Percentiles rank a stretch among this genome's conserved stretches.
phyloP scores from a whole-genome alignment of 2,888 invertebrate genomes.

The Drosophila mayaguana region DNA sequence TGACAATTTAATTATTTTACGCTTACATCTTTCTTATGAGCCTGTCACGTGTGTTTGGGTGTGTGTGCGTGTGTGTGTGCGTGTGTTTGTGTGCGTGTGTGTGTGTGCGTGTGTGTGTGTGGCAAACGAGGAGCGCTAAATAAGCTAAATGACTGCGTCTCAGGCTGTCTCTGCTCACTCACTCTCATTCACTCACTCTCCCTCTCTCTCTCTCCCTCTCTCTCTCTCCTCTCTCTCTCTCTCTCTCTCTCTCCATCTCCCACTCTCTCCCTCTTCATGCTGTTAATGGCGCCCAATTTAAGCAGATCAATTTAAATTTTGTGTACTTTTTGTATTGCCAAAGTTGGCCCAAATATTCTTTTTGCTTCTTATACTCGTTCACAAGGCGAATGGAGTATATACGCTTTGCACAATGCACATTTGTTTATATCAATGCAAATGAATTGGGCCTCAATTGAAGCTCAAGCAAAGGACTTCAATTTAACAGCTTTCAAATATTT shows the following conservation, averaged over 20 bases:
- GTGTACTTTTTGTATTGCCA: slow-evolving; percentile 12
- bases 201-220: not conserved
- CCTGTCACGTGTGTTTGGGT: slow-evolving; percentile 8
- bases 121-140: slow-evolving; percentile 33
- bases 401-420: not conserved
- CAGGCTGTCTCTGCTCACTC: not conserved
- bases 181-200: not conserved
- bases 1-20: slow-evolving; percentile 79
- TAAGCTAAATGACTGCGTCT: slow-evolving; percentile 50
- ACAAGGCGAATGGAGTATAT: not conserved
- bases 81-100: not conserved
- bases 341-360: not conserved
- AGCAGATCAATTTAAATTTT: slow-evolving; percentile 22
- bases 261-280: not conserved
- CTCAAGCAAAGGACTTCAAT: too few species aligned
- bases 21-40: slow-evolving; percentile 60
- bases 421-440: not conserved
- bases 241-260: not conserved
- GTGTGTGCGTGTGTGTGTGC: not conserved
- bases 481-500: too few species aligned
- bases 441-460: not conserved
- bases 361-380: not conserved
- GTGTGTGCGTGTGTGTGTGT: slow-evolving; percentile 5
- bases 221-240: not conserved
- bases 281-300: slow-evolving; percentile 16